Conservation (phyloP, 2,888 invertebrate genomes). For the Drosophila mayaguana region DNA sequence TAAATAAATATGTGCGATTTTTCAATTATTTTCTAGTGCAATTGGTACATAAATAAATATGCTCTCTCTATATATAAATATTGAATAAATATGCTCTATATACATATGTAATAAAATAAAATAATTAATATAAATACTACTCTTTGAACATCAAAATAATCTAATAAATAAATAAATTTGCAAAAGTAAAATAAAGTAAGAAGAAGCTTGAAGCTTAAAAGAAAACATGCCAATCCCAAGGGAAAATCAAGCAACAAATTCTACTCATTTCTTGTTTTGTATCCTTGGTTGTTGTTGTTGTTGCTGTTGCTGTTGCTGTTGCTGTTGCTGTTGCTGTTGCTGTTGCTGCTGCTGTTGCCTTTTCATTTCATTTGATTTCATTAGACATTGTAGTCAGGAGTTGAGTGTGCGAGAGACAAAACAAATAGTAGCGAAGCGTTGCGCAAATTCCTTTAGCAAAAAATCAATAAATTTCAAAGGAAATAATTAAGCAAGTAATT, state of each 20-base stretch:
- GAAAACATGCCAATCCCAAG: constrained; percentile 9
- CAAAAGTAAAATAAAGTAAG: background rate
- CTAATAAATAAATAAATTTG: background rate
- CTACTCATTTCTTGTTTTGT: constrained; percentile 33
- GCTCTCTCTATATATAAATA: no score
- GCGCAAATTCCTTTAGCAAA: constrained; percentile 66
- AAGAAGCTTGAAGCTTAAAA: background rate
- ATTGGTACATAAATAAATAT: background rate
- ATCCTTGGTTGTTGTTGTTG: constrained; percentile 14
- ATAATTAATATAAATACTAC: no score
- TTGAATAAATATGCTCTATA: no score
- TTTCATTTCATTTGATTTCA: constrained; percentile 55
- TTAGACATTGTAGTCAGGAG: constrained; percentile 51
- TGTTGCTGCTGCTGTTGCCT: constrained; percentile 25
- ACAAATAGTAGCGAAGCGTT: constrained; percentile 65
- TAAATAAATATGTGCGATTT: background rate
- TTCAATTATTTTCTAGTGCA: no score
- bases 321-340: constrained; percentile 6
- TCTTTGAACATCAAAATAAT: no score
- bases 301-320: constrained; percentile 14
- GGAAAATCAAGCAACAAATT: constrained; percentile 46
- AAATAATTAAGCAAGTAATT: constrained; percentile 82
- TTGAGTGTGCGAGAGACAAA: constrained; percentile 45
- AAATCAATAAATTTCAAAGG: constrained; percentile 81
- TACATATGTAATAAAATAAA: no score